phyloP scores from a whole-genome alignment of 2,113 vertebrate genomes.

The Malurus cyaneus region DNA sequence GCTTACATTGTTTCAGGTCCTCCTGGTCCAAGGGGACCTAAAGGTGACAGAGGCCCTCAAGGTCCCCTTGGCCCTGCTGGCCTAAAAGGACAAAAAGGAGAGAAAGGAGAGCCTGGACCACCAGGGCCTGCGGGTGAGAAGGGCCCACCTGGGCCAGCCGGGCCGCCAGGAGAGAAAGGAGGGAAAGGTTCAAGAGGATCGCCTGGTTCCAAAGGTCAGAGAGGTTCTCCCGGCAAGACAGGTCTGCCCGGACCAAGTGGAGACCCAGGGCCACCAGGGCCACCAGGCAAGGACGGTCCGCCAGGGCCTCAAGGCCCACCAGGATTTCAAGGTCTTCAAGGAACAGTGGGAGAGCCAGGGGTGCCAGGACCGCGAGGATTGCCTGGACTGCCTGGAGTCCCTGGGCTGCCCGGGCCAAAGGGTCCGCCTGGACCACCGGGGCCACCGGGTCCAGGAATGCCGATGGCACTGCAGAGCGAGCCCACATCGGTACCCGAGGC shows the following conservation, averaged over 20 bases:
- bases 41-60: slow-evolving; percentile 88
- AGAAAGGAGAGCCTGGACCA: slow-evolving; percentile 84
- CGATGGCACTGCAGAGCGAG: slow-evolving; percentile 78
- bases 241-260: slow-evolving; percentile 87
- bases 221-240: slow-evolving; percentile 91
- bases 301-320: slow-evolving; percentile 84
- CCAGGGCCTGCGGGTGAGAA: slow-evolving; percentile 86
- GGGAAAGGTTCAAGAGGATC: slow-evolving; percentile 86
- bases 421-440: slow-evolving; percentile 75
- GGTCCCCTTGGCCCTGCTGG: slow-evolving; percentile 85
- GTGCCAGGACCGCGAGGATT: slow-evolving; percentile 84
- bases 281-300: slow-evolving; percentile 86
- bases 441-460: slow-evolving; percentile 66
- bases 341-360: slow-evolving; percentile 83
- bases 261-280: slow-evolving; percentile 84
- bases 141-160: slow-evolving; percentile 80
- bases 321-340: slow-evolving; percentile 86
- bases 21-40: slow-evolving; percentile 90
- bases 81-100: slow-evolving; percentile 90
- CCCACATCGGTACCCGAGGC: slow-evolving; percentile 56
- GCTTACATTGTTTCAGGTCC: slow-evolving; percentile 82
- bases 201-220: slow-evolving; percentile 88
- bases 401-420: slow-evolving; percentile 82
- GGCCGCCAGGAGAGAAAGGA: slow-evolving; percentile 87
- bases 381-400: slow-evolving; percentile 81